Base-by-base conservation (phyloP, 2,113 vertebrate species). In the Sminthopsis crassicaudata region DNA sequence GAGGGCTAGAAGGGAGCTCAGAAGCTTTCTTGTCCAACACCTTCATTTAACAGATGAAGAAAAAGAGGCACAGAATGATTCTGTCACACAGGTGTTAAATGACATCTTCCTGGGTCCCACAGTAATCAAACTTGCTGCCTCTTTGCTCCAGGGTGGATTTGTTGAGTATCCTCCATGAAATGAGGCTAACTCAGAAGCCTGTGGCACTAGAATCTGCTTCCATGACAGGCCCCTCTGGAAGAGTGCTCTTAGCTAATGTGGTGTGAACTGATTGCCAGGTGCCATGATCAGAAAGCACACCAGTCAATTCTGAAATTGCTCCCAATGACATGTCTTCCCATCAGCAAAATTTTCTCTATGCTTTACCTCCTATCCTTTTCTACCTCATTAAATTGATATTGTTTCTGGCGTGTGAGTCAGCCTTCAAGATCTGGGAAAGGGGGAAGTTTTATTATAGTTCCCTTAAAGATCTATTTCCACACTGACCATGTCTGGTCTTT, bases 381-480 rank as follows among this genome's bases (percentile, higher is more conserved):
- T 23, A 26, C 53, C 60, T 42, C 52, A 88, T 93, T 55, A 91
- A 60, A 36, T 91, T 9, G 46, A 89, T 25, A 90, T 26, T 50
- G n/a, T 36, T 88, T 93, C 93, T 46, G 52, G 54, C 11, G 46
- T 26, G 92, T 84, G 67, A 84, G n/a, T 84, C n/a, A 84, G 19
- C 95, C 94, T 92, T 89, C 52, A 76, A 92, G 88, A 93, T 95
- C 96, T 19, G 46, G 53, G 93, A 95, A 96, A 84, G 96, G 76
- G 5, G 30, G 89, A 46, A 76, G 60, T 96, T 97, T 97, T 93
- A 96, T 91, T 95, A 94, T 96, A 23, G 46, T 19, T 95, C 76
- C 91, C 94, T 94, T 95, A 46, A 96, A 96, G 96, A 96, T 84
- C 89, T 93, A 67, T 94, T 97, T 98, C 96, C 96, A 97, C 60